phyloP scores from a whole-genome alignment of 2,888 invertebrate species.

The Bugula neritina region DNA sequence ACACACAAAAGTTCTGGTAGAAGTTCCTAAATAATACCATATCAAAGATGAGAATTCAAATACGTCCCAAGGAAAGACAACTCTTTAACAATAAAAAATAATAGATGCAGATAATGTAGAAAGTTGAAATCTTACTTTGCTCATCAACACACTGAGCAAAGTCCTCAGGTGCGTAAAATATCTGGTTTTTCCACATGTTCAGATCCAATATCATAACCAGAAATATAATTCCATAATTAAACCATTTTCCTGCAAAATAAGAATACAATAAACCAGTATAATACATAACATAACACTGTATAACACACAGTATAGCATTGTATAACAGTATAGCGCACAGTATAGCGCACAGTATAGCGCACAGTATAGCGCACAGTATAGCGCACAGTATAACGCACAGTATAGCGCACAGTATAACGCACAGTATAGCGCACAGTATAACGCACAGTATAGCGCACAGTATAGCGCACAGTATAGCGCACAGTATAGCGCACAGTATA shows the following conservation, averaged over 20 bases:
- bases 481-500: background rate
- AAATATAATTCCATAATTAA: constrained; percentile 58
- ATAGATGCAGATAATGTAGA: no score
- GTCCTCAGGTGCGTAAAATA: constrained; percentile 55
- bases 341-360: background rate
- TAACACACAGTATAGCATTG: background rate
- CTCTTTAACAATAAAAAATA: no score
- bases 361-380: background rate
- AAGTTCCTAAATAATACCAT: no score
- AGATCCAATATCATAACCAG: constrained; percentile 57
- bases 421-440: background rate
- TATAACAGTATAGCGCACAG: background rate
- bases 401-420: background rate
- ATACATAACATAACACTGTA: background rate
- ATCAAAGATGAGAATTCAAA: no score
- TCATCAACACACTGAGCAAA: constrained; percentile 54
- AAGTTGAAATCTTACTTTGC: constrained; percentile 13
- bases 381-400: background rate
- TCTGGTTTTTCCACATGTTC: constrained; percentile 59
- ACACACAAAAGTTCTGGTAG: no score
- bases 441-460: background rate
- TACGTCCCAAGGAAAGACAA: no score
- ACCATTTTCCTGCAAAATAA: constrained; percentile 56
- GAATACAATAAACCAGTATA: background rate
- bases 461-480: background rate